Conservation (phyloP, 2,113 vertebrate species). For the Gallinago undulata region DNA sequence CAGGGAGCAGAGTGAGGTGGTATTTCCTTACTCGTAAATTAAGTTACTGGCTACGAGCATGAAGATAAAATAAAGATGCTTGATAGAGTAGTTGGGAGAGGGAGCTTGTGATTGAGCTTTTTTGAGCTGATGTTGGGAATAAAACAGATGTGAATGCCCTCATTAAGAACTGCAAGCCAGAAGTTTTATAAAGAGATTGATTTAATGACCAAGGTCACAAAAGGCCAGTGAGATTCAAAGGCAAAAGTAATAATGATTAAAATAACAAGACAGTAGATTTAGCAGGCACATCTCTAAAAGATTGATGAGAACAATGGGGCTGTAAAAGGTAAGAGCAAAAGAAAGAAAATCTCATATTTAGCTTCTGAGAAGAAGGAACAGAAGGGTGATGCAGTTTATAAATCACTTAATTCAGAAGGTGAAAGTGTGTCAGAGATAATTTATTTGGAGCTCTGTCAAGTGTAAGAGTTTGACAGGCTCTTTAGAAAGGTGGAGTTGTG, state of each 20-base stretch:
- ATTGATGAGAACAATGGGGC: neutral
- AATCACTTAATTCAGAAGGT: neutral
- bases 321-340: neutral
- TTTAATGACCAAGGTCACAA: neutral
- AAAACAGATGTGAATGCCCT: neutral
- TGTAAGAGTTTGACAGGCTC: neutral
- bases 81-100: neutral
- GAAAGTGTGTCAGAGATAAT: neutral
- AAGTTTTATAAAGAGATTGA: neutral
- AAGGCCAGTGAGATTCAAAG: neutral
- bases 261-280: neutral
- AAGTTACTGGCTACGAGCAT: neutral
- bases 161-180: neutral
- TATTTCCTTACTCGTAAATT: neutral
- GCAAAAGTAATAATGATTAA: neutral
- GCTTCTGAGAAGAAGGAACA: neutral
- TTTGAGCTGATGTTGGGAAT: neutral
- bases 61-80: neutral
- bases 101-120: neutral
- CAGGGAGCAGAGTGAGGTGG: neutral
- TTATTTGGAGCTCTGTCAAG: neutral
- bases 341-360: neutral
- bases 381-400: neutral
- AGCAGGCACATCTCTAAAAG: neutral
- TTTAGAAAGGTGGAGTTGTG: neutral